Evolutionary conservation across 2,113 vertebrate genomes (phyloP), one percentile per base, ranked within the genome.

Genomic region (Sporophila hypoxantha): DNA sequence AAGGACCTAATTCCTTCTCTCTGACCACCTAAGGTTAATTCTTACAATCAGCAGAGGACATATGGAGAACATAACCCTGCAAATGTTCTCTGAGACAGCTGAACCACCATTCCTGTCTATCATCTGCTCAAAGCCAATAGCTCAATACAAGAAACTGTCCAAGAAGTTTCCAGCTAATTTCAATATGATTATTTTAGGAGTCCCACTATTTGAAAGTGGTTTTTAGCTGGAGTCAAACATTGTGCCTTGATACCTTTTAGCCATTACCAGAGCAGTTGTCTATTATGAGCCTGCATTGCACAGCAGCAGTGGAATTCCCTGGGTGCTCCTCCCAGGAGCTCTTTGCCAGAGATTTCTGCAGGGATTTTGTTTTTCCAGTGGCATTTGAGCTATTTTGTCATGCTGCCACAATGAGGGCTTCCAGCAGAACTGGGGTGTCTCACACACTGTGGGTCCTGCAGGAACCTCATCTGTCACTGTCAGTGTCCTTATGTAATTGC

Each of bases 241-340:
- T 23, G 7, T 9, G 39, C 42, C 19, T 56, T 60, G 53, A 8
- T 52, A 67, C 32, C 4, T 80, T 59, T 74, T 27, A 77, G 68
- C 47, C 30, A 30, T 21, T 76, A 36, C 27, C 39, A 76, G 12
- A 76, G 46, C 49, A 68, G 46, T 19, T 60, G 27, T 71, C 27
- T 47, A n/a, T 50, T 14, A 8, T 5, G 15, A 62, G 27, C 5
- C 23, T 59, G 32, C 46, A n/a, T 7, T 5, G 29, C 0, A 2
- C 1, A 1, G 14, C 0, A 0, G 60, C 46, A 59, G 14, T 5
- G 14, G 17, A 76, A 32, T 19, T 74, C 59, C 50, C 59, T 27
- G 17, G 11, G 27, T 0, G 0, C 19, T 47, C 20, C 61, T 73
- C 15, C 26, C 0, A 0, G 36, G 10, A 79, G 36, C 44, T 34